Conservation (phyloP, 2,113 vertebrate species). For the Heloderma charlesbogerti region DNA sequence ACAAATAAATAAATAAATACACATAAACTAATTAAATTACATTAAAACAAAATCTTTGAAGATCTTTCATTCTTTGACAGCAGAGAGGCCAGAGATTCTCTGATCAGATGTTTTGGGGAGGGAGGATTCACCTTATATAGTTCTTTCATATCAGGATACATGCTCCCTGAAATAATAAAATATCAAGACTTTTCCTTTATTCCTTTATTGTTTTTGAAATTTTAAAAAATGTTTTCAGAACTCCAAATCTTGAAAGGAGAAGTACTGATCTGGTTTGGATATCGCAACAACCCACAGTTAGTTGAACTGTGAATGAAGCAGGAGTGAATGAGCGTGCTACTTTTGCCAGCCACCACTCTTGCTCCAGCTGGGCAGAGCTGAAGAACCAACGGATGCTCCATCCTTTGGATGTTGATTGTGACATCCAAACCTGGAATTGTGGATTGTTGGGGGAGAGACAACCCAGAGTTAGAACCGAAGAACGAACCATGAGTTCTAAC, state of each 20-base stretch:
- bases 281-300: too few relatives aligned
- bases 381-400: too few relatives aligned
- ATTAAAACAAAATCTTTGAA: neutral
- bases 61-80: neutral
- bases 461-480: too few relatives aligned
- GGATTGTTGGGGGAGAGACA: too few relatives aligned
- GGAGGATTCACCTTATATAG: too few relatives aligned
- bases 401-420: too few relatives aligned
- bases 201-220: slow-evolving; percentile 1
- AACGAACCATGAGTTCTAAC: too few relatives aligned
- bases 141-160: neutral
- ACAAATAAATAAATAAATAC: neutral
- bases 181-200: neutral
- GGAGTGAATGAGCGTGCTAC: too few relatives aligned
- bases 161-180: neutral
- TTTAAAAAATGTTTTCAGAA: neutral
- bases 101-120: neutral
- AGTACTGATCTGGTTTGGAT: too few relatives aligned
- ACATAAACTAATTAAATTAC: neutral
- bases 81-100: neutral
- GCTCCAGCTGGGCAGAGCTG: too few relatives aligned
- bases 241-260: slow-evolving; percentile 14
- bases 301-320: too few relatives aligned
- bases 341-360: too few relatives aligned
- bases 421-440: neutral